A percentile compares a stretch with the other conserved stretches of the same genome.
Conservation (phyloP, 2,888 invertebrate genomes). For the Chromoteleia sp. region DNA sequence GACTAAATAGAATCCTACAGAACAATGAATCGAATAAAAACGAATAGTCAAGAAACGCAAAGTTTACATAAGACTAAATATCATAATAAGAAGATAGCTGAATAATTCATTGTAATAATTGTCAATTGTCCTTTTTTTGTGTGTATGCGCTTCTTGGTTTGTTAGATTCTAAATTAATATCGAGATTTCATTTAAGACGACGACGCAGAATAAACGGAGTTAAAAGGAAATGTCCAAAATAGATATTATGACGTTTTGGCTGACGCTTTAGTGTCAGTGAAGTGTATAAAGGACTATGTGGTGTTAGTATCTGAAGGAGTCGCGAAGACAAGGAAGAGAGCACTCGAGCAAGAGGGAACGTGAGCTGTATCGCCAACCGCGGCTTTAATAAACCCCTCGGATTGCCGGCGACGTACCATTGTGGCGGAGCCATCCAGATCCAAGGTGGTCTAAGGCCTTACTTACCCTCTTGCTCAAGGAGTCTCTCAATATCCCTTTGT, state of each 20-base stretch:
- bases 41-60: no score
- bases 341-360: conserved; percentile 80
- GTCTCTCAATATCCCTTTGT: conserved; percentile 83
- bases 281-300: conserved; percentile 37
- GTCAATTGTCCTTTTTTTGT: no score
- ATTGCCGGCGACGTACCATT: conserved; percentile 82
- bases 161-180: no score
- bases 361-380: conserved; percentile 84
- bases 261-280: conserved; percentile 46
- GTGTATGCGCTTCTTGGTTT: no score
- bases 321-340: conserved; percentile 72
- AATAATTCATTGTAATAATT: no score
- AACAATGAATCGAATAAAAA: no score
- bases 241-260: conserved; percentile 48
- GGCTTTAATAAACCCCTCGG: conserved; percentile 83
- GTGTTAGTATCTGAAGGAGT: conserved; percentile 62
- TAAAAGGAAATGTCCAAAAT: conserved; percentile 12
- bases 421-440: conserved; percentile 80
- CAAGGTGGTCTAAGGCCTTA: conserved; percentile 74
- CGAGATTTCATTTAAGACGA: no score
- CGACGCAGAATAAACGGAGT: not conserved
- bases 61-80: no score
- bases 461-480: conserved; percentile 70
- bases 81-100: no score
- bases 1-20: no score